Base-by-base conservation (phyloP, 2,888 invertebrate species). In the Nemurella pictetii region DNA sequence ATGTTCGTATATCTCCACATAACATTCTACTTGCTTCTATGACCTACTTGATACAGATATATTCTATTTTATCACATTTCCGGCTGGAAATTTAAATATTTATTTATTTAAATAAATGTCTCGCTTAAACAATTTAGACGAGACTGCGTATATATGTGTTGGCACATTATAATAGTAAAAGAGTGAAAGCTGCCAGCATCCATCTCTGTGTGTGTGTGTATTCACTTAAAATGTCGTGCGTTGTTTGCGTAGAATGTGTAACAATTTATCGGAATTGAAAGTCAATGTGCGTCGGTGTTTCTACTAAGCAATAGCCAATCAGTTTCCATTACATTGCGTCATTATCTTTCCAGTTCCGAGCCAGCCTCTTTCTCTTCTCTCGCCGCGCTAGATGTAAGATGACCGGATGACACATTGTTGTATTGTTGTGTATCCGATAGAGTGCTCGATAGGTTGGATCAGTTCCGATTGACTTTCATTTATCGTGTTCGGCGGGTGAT, bases 31-130 rank as follows among this genome's bases (percentile, higher is more conserved):
- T 75, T 26, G 9, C 75, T 75, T 75, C 75, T n/a, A 2, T 75
- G 75, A 75, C 75, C 75, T 75, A 75, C 75, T 75, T 75, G 27
- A 55, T 55, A 75, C 75, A 27, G 28, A 27, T 27, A 27, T 28
- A 75, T 75, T 75, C 26, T 75, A 27, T 26, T 75, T 75, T 28
- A 9, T 75, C 75, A 75, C 75, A 75, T 75, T 75, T 75, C 75
- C 75, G 75, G 75, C 26, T 75, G 28, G 7, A 75, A 27, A 28
- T 27, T 15, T 75, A 28, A 75, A 75, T 75, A 75, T 75, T 75
- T 26, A 75, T 55, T 7, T 12, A 55, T 55, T 55, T 55, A 55
- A 55, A 55, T 55, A 55, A 55, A 3, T 55, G 55, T 20, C 55
- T 2, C 55, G 55, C 20, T 55, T 3, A 55, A 55, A 3, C 55